A percentile compares a stretch with the other conserved stretches of the same genome.
Conservation (phyloP, 2,797 vertebrate species). For the Acanthornis magna region DNA sequence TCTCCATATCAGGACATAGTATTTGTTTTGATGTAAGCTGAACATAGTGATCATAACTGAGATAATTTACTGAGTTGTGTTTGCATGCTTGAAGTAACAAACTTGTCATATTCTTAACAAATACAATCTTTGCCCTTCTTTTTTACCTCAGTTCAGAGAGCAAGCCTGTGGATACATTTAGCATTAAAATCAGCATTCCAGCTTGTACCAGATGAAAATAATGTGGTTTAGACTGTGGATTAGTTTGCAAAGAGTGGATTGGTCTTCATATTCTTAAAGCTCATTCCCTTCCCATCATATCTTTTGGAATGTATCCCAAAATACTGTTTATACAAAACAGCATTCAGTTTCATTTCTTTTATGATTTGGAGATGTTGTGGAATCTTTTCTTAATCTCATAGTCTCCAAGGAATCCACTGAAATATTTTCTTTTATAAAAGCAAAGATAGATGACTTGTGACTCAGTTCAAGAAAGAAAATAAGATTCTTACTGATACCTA, state of each 20-base stretch:
- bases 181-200: background rate
- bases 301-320: constrained; percentile 9
- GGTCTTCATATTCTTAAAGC: background rate
- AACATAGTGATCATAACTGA: background rate
- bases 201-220: background rate
- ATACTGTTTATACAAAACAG: background rate
- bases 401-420: constrained; percentile 1
- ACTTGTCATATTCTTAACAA: background rate
- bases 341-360: background rate
- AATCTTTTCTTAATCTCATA: constrained; percentile 38
- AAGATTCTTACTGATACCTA: background rate
- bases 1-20: background rate
- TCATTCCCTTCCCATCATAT: background rate
- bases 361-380: background rate
- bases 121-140: background rate
- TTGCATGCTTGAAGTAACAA: background rate
- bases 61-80: background rate
- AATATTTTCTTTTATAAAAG: background rate
- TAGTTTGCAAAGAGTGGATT: background rate
- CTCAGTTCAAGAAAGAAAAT: background rate
- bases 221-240: background rate
- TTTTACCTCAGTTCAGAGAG: background rate
- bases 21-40: background rate
- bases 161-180: background rate
- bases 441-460: background rate